Evolutionary conservation across 2,797 vertebrate genomes (phyloP).

Genomic region (Siniperca obscura): DNA sequence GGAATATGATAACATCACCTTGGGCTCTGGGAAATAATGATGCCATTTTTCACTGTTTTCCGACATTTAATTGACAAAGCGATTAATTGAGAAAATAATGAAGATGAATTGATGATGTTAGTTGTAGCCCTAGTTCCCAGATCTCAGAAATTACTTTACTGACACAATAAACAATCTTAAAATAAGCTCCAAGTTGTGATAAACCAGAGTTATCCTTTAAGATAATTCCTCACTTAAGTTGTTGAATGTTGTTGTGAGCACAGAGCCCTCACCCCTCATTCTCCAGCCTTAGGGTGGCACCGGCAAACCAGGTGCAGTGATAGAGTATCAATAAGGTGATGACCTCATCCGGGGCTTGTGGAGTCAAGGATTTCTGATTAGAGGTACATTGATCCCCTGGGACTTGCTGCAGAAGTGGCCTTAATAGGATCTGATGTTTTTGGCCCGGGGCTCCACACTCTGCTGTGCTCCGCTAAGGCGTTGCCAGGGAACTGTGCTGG

Average conservation of each 20-base stretch:
- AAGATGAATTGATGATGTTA: background rate
- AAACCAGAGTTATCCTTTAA: background rate
- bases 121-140: background rate
- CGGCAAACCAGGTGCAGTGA: slow-evolving; percentile 51
- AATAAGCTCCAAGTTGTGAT: background rate
- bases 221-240: background rate
- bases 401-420: slow-evolving; percentile 76
- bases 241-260: slow-evolving; percentile 17
- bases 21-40: background rate
- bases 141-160: background rate
- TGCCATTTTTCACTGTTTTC: background rate
- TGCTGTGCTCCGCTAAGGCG: slow-evolving; percentile 66
- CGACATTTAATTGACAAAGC: background rate
- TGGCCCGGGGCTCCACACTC: slow-evolving; percentile 67
- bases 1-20: background rate
- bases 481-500: slow-evolving; percentile 81
- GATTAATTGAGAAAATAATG: background rate
- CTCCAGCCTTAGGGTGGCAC: slow-evolving; percentile 30
- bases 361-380: slow-evolving; percentile 75
- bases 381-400: slow-evolving; percentile 73
- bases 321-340: slow-evolving; percentile 68
- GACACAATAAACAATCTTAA: background rate
- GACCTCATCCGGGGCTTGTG: slow-evolving; percentile 65
- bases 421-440: slow-evolving; percentile 83
- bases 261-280: slow-evolving; percentile 6